Conservation (phyloP, 23 tunicate species). For the Trididemnum clinides region DNA sequence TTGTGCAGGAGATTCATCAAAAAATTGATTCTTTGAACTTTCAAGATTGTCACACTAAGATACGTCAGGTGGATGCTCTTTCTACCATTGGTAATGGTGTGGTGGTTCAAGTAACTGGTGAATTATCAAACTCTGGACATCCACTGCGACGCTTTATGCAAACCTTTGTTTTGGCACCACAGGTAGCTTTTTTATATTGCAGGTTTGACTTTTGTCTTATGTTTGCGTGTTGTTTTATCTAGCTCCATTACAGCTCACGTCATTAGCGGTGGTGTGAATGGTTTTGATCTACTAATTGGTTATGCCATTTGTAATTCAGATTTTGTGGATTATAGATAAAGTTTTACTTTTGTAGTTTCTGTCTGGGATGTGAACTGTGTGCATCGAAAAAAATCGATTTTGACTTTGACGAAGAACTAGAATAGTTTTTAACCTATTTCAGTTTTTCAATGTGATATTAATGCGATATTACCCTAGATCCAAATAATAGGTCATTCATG, state of each 20-base stretch:
- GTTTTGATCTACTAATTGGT: no score
- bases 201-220: no score
- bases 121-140: conserved; percentile 73
- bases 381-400: neutral
- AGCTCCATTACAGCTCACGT: no score
- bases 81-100: conserved; percentile 87
- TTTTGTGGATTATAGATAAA: no score
- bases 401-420: neutral
- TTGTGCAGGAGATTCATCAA: conserved; percentile 78
- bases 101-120: conserved; percentile 97
- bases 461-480: no score
- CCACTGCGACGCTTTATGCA: conserved; percentile 98
- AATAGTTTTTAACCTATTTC: no score
- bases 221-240: no score
- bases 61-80: conserved; percentile 94
- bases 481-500: no score
- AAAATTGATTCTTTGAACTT: conserved; percentile 74
- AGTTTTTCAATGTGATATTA: no score
- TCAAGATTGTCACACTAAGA: conserved; percentile 91
- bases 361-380: neutral
- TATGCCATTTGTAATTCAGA: no score
- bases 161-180: conserved; percentile 98
- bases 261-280: no score
- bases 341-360: neutral
- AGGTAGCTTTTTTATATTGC: conserved; percentile 32